These are phyloP conservation scores for Electrophaes corylata DNA, from an alignment of 2,888 invertebrate genomes.

Conservation along the genomic window DNA sequence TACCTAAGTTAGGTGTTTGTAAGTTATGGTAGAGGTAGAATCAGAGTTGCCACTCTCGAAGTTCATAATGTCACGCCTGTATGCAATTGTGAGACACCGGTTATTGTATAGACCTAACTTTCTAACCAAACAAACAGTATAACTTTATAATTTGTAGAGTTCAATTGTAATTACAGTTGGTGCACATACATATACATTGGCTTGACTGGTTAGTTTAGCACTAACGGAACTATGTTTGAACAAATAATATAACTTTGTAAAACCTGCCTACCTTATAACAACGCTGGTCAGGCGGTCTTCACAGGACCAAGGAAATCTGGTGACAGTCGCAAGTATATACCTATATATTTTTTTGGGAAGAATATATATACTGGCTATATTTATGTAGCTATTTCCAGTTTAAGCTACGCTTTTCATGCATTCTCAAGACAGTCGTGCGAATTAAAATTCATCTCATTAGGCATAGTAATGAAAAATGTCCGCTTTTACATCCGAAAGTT, in stretches of 20 bases:
- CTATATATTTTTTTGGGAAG: too few species aligned
- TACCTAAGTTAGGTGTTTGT: background rate
- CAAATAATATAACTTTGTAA: too few species aligned
- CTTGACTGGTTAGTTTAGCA: too few species aligned
- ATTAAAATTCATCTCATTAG: constrained; percentile 71
- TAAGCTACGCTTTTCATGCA: constrained; percentile 24
- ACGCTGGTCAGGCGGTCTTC: too few species aligned
- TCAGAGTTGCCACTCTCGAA: constrained; percentile 33
- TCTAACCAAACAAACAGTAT: constrained; percentile 50
- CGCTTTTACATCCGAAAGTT: constrained; percentile 78
- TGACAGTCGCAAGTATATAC: too few species aligned
- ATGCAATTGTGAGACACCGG: constrained; percentile 54
- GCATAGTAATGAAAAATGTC: constrained; percentile 50
- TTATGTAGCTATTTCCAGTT: background rate
- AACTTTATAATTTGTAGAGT: constrained; percentile 45
- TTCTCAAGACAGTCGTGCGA: constrained; percentile 66
- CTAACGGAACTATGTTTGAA: too few species aligned
- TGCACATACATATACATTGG: background rate
- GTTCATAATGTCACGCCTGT: constrained; percentile 49
- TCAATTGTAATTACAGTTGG: constrained; percentile 3
- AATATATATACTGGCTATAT: too few species aligned
- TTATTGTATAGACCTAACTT: constrained; percentile 58
- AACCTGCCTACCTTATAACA: too few species aligned
- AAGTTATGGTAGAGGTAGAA: constrained; percentile 9
- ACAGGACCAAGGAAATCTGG: too few species aligned